These are phyloP conservation scores for Drosophila obscura DNA, from an alignment of 1,140 invertebrate genomes.

Conservation along the genomic window DNA sequence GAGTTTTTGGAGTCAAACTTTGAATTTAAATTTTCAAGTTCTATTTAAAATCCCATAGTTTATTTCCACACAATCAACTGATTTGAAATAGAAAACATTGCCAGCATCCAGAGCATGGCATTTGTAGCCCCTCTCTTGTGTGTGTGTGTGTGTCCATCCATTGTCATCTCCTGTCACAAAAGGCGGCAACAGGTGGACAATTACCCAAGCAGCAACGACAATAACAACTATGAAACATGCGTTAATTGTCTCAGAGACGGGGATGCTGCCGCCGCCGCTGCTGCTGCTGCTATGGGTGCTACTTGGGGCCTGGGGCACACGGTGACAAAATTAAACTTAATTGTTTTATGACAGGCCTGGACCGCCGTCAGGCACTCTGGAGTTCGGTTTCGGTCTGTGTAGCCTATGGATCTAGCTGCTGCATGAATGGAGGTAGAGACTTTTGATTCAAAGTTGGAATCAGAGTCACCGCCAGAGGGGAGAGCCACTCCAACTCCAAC, in stretches of 20 bases:
- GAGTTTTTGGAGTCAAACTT: too few species aligned
- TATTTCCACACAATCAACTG: neutral
- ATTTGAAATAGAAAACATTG: slow-evolving; percentile 26
- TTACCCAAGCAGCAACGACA: slow-evolving; percentile 47
- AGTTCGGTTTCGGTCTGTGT: slow-evolving; percentile 32
- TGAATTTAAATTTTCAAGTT: too few species aligned
- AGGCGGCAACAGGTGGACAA: slow-evolving; percentile 78
- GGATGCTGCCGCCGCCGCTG: slow-evolving; percentile 20
- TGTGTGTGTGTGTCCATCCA: slow-evolving; percentile 17
- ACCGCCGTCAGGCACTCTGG: slow-evolving; percentile 36
- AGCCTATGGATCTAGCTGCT: slow-evolving; percentile 35
- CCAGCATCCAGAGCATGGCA: slow-evolving; percentile 43
- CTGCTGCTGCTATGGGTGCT: slow-evolving; percentile 21
- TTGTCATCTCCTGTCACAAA: slow-evolving; percentile 30
- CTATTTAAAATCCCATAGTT: too few species aligned
- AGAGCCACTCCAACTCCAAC: slow-evolving; percentile 2
- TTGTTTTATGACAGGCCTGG: slow-evolving; percentile 75
- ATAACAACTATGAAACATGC: slow-evolving; percentile 66
- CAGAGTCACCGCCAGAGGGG: slow-evolving; percentile 10
- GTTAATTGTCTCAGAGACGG: slow-evolving; percentile 59
- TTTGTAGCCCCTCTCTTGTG: slow-evolving; percentile 10
- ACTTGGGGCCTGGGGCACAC: slow-evolving; percentile 48
- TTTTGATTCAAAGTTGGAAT: slow-evolving; percentile 17
- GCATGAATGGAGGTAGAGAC: slow-evolving; percentile 10
- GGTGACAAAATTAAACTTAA: slow-evolving; percentile 82